Evolutionary conservation across 2,113 vertebrate species (phyloP), one percentile per base, ranked within the genome.

Genomic region (Pteruthius melanotis): DNA sequence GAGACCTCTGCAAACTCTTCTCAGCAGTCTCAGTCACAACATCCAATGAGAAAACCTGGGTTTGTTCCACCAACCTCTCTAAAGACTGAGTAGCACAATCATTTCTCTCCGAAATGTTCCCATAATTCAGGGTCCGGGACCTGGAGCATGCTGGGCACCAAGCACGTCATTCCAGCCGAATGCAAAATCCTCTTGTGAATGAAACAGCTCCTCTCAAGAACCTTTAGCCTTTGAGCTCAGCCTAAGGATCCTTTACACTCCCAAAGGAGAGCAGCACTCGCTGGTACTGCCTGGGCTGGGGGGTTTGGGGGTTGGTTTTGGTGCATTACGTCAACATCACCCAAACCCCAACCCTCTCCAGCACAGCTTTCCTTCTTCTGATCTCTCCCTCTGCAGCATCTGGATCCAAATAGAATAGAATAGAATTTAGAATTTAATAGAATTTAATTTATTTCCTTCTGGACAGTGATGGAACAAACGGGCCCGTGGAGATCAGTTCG

Each of bases 381-480:
- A 30, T 33, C 56, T 66, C 50, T 86, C 75, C 75, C 54, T 74
- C 68, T 40, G 50, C 64, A 84, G 80, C 72, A 80, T 52, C 64
- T 31, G 45, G 76, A 75, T 92, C 54, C 64, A 91, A 53, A 53
- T 14, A 37, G 8, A 33, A 45, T 3, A 60, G 23, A 97, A 97
- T 65, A 97, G 97, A 96, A 89, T 33, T 68, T 33, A 28, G 72
- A 60, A 52, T 27, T 69, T 23, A 96, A 98, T 94, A 98, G 96
- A 97, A 93, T 50, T 88, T 84, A 53, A 96, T 95, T 93, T 89
- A 89, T 97, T 97, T 97, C 91, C 54, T 71, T 93, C 86, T 87
- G 71, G 88, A 92, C 76, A 95, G 75, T 87, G 74, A 91, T 90
- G 84, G 94, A 93, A 94, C 83, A 89, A 97, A 96, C 0, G 15